phyloP scores from a whole-genome alignment of 2,797 vertebrate genomes.

The Aselliscus stoliczkanus region DNA sequence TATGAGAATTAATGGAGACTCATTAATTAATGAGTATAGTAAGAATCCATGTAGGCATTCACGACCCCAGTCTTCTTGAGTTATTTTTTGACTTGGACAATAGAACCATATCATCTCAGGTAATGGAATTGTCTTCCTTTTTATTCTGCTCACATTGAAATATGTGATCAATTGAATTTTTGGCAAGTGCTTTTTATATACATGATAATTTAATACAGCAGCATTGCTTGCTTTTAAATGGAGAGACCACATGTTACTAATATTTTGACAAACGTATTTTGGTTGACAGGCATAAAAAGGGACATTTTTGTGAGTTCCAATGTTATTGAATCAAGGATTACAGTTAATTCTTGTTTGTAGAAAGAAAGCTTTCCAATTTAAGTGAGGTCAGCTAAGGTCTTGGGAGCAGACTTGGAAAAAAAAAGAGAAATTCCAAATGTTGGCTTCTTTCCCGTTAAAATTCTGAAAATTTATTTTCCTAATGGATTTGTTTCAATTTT shows the following conservation, averaged over 20 bases:
- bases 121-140: neutral
- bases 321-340: neutral
- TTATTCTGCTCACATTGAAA: neutral
- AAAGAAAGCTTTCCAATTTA: slow-evolving; percentile 14
- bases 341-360: slow-evolving; percentile 9
- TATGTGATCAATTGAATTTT: neutral
- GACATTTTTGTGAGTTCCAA: slow-evolving; percentile 1
- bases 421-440: slow-evolving; percentile 21
- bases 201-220: neutral
- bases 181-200: neutral
- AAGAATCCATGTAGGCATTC: neutral
- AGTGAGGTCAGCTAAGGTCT: slow-evolving; percentile 24
- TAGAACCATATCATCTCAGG: neutral
- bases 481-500: neutral
- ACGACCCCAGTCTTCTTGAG: neutral
- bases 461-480: neutral
- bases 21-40: neutral
- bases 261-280: neutral
- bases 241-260: neutral
- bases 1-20: neutral
- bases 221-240: neutral
- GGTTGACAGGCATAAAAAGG: neutral
- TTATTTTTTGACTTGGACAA: neutral
- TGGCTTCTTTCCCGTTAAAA: slow-evolving; percentile 34
- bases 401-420: slow-evolving; percentile 29